Evolutionary conservation across 2,888 invertebrate species (phyloP).

Genomic region (Latheticus oryzae): DNA sequence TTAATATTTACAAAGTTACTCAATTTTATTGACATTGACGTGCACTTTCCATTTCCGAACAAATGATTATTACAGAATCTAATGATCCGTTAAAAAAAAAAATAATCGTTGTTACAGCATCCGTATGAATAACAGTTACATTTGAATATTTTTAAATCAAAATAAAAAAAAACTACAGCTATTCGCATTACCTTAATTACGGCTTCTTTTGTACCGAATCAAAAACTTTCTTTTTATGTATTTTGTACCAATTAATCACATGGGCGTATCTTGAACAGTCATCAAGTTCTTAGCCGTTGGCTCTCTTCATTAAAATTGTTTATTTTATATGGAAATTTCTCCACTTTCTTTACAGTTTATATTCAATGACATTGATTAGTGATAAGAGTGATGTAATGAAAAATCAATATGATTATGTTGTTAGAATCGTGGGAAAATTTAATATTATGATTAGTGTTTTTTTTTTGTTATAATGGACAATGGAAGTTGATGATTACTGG

Average conservation of each 20-base stretch:
- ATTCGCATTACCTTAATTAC: conserved; percentile 2
- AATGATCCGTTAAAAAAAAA: too few relatives aligned
- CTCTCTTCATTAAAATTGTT: too few relatives aligned
- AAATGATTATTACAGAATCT: not conserved
- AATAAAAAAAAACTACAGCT: conserved; percentile 2
- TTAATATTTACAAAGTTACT: too few relatives aligned
- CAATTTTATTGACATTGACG: conserved; percentile 13
- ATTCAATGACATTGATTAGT: too few relatives aligned
- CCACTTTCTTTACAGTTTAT: conserved; percentile 31
- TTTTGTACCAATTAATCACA: conserved; percentile 12
- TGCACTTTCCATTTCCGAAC: conserved; percentile 8
- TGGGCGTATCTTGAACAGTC: conserved; percentile 7
- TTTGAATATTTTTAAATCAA: too few relatives aligned
- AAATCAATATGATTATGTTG: too few relatives aligned
- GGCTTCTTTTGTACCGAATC: conserved; percentile 10
- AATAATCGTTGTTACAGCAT: too few relatives aligned
- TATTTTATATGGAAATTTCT: conserved; percentile 13
- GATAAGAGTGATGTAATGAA: too few relatives aligned
- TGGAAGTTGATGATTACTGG: conserved; percentile 9
- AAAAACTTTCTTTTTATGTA: conserved; percentile 9
- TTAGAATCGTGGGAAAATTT: too few relatives aligned
- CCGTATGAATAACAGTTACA: too few relatives aligned
- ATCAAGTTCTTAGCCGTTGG: conserved; percentile 11
- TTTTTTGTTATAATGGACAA: conserved; percentile 22
- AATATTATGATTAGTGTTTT: too few relatives aligned